Evolutionary conservation across 30 jellyfish, hydroid and myxozoan genomes (phyloP).

Genomic region (Turritopsis dohrnii): DNA sequence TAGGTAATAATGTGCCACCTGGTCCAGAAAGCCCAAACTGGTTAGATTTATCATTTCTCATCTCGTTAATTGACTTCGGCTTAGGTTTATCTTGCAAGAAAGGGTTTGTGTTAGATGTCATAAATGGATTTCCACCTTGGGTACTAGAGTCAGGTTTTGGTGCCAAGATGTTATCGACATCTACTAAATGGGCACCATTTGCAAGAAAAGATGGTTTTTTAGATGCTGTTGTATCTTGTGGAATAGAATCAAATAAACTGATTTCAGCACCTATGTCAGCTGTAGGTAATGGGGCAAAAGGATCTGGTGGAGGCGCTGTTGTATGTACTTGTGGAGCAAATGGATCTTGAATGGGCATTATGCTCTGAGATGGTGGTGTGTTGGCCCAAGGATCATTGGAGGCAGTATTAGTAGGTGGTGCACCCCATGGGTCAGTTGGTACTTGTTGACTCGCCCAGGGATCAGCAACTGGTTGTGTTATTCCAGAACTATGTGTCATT

Average conservation of each 20-base stretch:
- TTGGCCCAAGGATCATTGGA: not conserved
- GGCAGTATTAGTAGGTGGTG: constrained; percentile 25
- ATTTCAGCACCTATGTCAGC: constrained; percentile 19
- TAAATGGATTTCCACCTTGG: constrained; percentile 55
- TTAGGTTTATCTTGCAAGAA: constrained; percentile 91
- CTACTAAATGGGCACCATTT: constrained; percentile 69
- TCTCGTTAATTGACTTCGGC: constrained; percentile 94
- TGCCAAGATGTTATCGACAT: constrained; percentile 77
- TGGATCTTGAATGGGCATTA: constrained; percentile 29
- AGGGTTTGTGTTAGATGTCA: constrained; percentile 74
- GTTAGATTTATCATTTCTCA: constrained; percentile 63
- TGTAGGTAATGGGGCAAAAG: constrained; percentile 51
- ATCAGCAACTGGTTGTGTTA: constrained; percentile 39
- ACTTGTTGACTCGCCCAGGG: constrained; percentile 58
- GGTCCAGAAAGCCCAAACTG: constrained; percentile 41
- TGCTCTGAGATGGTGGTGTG: not conserved
- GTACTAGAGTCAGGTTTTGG: constrained; percentile 25
- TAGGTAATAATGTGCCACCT: constrained; percentile 59
- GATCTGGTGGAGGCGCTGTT: constrained; percentile 38
- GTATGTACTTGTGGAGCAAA: constrained; percentile 66
- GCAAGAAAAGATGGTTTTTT: constrained; percentile 48
- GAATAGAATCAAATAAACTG: constrained; percentile 32
- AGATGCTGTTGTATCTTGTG: not conserved
- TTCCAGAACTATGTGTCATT: not conserved
- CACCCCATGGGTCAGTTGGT: constrained; percentile 64